Conservation (phyloP, 2,888 invertebrate genomes). For the Orthosia gothica region DNA sequence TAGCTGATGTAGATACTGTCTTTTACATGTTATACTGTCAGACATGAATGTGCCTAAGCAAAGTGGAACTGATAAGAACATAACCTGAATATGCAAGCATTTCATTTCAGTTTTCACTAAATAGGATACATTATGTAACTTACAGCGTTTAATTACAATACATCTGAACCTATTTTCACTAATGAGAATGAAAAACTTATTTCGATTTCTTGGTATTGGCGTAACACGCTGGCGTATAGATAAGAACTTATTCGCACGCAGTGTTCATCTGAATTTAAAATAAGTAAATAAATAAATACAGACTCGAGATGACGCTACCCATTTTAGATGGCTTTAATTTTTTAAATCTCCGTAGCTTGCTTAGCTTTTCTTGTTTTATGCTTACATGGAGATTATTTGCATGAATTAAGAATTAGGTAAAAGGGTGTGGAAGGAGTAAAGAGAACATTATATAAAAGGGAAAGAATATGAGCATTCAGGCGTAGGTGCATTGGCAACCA, state of each 20-base stretch:
- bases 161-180: constrained; percentile 33
- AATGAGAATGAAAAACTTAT: too few species aligned
- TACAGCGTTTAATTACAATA: constrained; percentile 27
- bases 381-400: constrained; percentile 9
- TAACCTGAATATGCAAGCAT: neutral
- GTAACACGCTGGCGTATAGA: constrained; percentile 17
- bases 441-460: too few species aligned
- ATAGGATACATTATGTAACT: constrained; percentile 1
- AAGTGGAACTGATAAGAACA: constrained; percentile 31
- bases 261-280: constrained; percentile 53
- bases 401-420: constrained; percentile 13
- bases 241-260: constrained; percentile 51
- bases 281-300: constrained; percentile 61
- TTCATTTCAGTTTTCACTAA: neutral
- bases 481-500: too few species aligned
- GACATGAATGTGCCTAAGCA: constrained; percentile 18
- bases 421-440: too few species aligned
- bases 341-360: constrained; percentile 44
- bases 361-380: constrained; percentile 42
- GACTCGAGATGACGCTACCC: constrained; percentile 49
- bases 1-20: constrained; percentile 52
- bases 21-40: constrained; percentile 49
- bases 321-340: constrained; percentile 58
- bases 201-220: constrained; percentile 20
- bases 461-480: too few species aligned